These are phyloP conservation scores for Enteromius afrohamiltoni DNA, from an alignment of 2,797 vertebrate species.

Conservation along the genomic window DNA sequence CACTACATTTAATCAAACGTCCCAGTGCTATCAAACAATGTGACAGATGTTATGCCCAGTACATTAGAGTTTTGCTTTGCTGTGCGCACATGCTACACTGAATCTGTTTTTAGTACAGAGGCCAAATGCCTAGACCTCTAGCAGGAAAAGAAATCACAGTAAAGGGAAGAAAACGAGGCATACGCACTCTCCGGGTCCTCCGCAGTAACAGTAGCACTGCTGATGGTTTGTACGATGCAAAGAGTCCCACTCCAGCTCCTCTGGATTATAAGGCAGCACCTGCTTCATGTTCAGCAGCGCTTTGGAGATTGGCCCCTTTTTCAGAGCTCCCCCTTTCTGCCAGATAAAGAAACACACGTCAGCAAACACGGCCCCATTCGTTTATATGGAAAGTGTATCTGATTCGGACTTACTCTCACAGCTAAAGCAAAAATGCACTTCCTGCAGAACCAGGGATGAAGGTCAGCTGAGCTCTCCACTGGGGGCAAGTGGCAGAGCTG, in stretches of 20 bases:
- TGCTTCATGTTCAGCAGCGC: conserved; percentile 91
- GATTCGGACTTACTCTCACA: conserved; percentile 83
- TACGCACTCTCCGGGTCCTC: conserved; percentile 93
- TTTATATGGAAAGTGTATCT: neutral
- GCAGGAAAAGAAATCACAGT: neutral
- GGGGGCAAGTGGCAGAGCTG: conserved; percentile 92
- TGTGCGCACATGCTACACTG: neutral
- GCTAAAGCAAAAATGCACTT: conserved; percentile 95
- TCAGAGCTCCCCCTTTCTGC: conserved; percentile 94
- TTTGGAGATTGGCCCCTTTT: conserved; percentile 90
- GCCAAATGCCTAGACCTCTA: neutral
- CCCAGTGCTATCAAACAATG: neutral
- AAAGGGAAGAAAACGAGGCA: neutral
- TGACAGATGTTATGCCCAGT: neutral
- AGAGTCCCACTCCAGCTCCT: conserved; percentile 92
- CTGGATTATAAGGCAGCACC: conserved; percentile 87
- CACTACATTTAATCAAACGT: neutral
- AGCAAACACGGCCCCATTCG: neutral
- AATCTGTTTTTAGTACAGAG: neutral
- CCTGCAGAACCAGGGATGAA: conserved; percentile 90
- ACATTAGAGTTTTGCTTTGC: neutral
- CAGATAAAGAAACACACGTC: conserved; percentile 19
- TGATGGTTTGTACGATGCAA: conserved; percentile 95
- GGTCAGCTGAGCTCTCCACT: conserved; percentile 75
- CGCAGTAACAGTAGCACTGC: conserved; percentile 97